Evolutionary conservation across 2,888 invertebrate genomes (phyloP), one percentile per base, ranked within the genome.

Genomic region (Epistrophe grossulariae): DNA sequence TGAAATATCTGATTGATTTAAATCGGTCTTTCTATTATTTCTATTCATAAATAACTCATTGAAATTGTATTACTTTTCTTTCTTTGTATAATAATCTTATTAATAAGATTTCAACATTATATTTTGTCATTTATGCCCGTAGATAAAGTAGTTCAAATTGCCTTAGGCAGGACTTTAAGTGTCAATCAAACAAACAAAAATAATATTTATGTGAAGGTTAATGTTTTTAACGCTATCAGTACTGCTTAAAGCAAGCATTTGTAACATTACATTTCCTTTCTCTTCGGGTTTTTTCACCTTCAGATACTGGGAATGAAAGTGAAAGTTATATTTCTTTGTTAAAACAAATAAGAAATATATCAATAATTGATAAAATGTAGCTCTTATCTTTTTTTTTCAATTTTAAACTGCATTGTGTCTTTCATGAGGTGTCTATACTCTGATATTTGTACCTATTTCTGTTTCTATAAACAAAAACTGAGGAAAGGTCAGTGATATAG

Each of bases 121-220:
- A 31, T 7, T 7, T 31, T 31, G 7, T 31, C 7, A 35, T 35
- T 1, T 35, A 31, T 35, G 0, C 2, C 17, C 9, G 7, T 17
- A 50, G 19, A 9, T 15, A 19, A 62, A 45, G 64, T 64, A 31
- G 28, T 17, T 48, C 10, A 7, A 31, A 11, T 48, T 50, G 66
- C 66, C 48, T 19, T 0, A 13, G 48, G 66, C 66, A 66, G 66
- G 66, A 66, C 66, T 48, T 17, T n/a, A 28, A 35, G 48, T 48
- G 8, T 45, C 48, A 48, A 66, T 31, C 13, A 35, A 11, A 59
- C n/a, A 38, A 31, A 6, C 5, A 31, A 31, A 31, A 15, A 15
- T 35, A 11, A 7, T 31, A 48, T 17, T 4, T 48, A 4, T 31
- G n/a, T 48, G 48, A 66, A 66, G 48, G 66, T 66, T 31, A 62